Percentiles rank a stretch among this genome's conserved stretches.
Evolutionary conservation across 2,797 vertebrate genomes (phyloP).

Genomic region (Xiphophorus birchmanni): DNA sequence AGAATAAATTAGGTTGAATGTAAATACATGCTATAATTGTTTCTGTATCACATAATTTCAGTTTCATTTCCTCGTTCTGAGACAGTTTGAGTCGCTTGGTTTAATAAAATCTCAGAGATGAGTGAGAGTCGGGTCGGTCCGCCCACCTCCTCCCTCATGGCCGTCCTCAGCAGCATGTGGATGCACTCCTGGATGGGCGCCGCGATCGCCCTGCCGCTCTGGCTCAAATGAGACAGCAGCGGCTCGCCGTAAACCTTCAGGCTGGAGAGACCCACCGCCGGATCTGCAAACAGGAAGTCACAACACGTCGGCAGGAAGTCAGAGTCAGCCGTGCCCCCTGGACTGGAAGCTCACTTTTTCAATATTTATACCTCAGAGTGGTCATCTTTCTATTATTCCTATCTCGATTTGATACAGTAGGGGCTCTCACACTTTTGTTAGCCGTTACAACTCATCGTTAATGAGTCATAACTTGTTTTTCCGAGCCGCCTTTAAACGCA

Average conservation of each 20-base stretch:
- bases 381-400: too few relatives aligned
- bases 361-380: too few relatives aligned
- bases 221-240: slow-evolving; percentile 84
- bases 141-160: slow-evolving; percentile 92
- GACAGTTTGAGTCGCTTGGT: background rate
- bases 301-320: background rate
- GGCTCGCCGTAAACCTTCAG: slow-evolving; percentile 87
- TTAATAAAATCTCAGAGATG: background rate
- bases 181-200: slow-evolving; percentile 93
- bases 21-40: background rate
- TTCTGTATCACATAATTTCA: background rate
- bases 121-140: background rate
- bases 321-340: too few relatives aligned
- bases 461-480: too few relatives aligned
- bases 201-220: slow-evolving; percentile 85
- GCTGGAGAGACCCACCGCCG: slow-evolving; percentile 39
- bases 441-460: too few relatives aligned
- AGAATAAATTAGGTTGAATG: background rate
- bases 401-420: too few relatives aligned
- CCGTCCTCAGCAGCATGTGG: slow-evolving; percentile 87
- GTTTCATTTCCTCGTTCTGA: background rate
- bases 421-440: too few relatives aligned
- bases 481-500: too few relatives aligned
- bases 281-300: slow-evolving; percentile 54
- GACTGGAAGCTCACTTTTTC: too few relatives aligned